Evolutionary conservation across 2,797 vertebrate species (phyloP), one percentile per base, ranked within the genome.

Genomic region (Cirrhinus mrigala): DNA sequence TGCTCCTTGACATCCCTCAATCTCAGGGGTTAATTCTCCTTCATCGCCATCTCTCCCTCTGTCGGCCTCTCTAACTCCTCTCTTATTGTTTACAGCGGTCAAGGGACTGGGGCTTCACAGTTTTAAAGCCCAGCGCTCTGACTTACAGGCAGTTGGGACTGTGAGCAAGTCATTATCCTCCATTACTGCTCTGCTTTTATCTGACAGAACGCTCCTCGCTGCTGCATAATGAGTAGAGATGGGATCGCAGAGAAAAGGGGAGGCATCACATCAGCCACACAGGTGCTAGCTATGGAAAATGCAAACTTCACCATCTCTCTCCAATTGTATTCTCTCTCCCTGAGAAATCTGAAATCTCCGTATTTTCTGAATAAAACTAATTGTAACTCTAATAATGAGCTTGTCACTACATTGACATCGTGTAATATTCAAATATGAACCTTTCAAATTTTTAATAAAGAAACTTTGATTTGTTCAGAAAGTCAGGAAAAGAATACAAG

Each of bases 111-210:
- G 85, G 85, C 77, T 90, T 69, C 50, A 85, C 79, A 74, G 88
- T 89, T 86, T 85, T 84, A 62, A 54, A 86, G 79, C 89, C 86
- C 84, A 82, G 87, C 71, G 81, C 64, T 1, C 62, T 86, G 87
- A 89, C 90, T 91, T 90, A 71, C 84, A 89, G 91, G 89, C 90
- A 89, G 89, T 46, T 22, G 88, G 88, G 87, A 91, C 91, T 87
- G 87, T 84, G 86, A 89, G 90, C 74, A 87, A 89, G 92, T 95
- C 93, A 93, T 95, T 94, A 94, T 93, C 90, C 90, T 91, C 91
- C 90, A 94, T 94, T 93, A 92, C 44, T 85, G 70, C 82, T 91
- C 88, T 91, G 90, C 90, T 90, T 91, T 89, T 92, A 92, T 92
- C 92, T 91, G 91, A 89, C 87, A 90, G 90, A 92, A 90, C 15